Evolutionary conservation across 2,113 vertebrate genomes (phyloP), one percentile per base, ranked within the genome.

Genomic region (Trichomycterus rosablanca): DNA sequence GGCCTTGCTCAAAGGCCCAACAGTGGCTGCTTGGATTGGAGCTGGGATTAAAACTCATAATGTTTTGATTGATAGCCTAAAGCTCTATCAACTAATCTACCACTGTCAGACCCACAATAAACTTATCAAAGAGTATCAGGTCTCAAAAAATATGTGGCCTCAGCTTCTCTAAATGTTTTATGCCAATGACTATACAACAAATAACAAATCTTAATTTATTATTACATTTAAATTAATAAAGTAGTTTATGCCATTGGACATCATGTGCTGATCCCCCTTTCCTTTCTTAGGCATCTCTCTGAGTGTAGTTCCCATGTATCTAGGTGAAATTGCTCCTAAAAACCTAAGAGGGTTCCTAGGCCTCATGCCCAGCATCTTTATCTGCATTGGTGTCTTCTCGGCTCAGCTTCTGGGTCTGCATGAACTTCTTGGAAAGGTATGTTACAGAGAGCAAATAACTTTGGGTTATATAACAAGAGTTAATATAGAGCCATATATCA

Each of bases 301-400:
- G 3, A 93, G 91, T 0, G 90, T 91, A 3, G 90, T 95, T 10
- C 93, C 93, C 1, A 94, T 95, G 86, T 94, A 95, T 76, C 72
- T 95, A 32, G 93, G 93, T 42, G 93, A 95, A 81, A 92, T 95
- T 0, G 85, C 92, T 1, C 92, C 92, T 0, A 93, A 92, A 75
- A 93, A 90, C 71, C 73, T 93, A 23, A 78, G 91, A 6, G 93
- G 93, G 10, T 92, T 92, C 74, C 79, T 95, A 57, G 89, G 91
- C 35, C 85, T 95, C 0, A 64, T 94, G 63, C 93, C 93, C 18
- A 92, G 84, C 66, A 87, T 94, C 68, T 95, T 95, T 49, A 92
- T 95, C 59, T 92, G 93, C 32, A 77, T 86, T 1, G 92, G 93
- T 1, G 87, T 95, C 50, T 94, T 95, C 66, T 52, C 74, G 0